These are phyloP conservation scores for Murina feae DNA, from an alignment of 2,113 vertebrate species.

Conservation along the genomic window DNA sequence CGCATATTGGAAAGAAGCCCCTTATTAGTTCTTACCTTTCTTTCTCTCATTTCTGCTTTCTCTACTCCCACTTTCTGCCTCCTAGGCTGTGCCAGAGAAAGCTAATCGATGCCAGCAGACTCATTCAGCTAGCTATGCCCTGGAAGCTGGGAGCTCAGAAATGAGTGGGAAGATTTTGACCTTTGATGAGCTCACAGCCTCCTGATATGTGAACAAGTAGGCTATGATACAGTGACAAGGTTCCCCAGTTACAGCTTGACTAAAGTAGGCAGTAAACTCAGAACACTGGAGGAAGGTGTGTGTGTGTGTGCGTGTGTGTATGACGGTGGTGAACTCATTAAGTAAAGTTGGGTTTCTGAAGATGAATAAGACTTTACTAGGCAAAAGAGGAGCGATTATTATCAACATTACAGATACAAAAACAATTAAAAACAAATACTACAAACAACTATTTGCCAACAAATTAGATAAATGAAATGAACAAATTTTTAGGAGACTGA, in stretches of 20 bases:
- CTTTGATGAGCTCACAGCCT: background rate
- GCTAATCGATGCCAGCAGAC: background rate
- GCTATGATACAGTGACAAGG: background rate
- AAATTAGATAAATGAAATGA: background rate
- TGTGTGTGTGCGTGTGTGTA: background rate
- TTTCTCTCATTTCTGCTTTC: background rate
- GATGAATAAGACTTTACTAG: background rate
- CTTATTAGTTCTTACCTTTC: background rate
- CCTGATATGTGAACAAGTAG: background rate
- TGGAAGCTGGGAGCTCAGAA: background rate
- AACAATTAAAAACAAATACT: background rate
- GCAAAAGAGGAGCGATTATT: background rate
- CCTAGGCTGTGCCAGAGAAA: background rate
- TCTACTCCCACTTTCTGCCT: background rate
- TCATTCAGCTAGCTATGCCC: background rate
- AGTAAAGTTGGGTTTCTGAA: background rate
- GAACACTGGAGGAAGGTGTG: background rate
- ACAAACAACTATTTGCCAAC: background rate
- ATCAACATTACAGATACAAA: background rate
- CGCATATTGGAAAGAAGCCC: background rate
- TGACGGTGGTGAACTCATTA: background rate
- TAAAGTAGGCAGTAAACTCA: background rate
- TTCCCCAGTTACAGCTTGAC: rapidly evolving
- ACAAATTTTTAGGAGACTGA: background rate
- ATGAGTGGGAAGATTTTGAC: background rate